Evolutionary conservation across 2,113 vertebrate species (phyloP).

Genomic region (Scolopax mira): DNA sequence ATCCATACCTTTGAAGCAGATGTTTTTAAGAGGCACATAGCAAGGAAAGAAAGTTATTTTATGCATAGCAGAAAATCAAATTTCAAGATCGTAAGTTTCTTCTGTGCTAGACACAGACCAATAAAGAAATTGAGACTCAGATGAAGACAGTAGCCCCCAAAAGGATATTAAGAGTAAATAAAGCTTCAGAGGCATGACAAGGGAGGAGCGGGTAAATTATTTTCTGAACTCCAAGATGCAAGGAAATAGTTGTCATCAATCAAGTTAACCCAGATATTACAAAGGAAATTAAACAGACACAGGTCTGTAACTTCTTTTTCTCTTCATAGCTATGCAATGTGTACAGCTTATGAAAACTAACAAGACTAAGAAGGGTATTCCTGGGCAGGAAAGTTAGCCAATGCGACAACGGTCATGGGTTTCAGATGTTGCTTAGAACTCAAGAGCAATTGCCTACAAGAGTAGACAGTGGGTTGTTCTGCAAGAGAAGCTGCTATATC

Average conservation of each 20-base stretch:
- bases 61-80: not conserved
- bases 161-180: not conserved
- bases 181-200: not conserved
- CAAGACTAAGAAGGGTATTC: not conserved
- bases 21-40: not conserved
- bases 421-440: not conserved
- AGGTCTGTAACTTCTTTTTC: not conserved
- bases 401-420: not conserved
- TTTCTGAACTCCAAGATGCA: not conserved
- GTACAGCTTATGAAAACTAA: not conserved
- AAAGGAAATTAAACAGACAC: not conserved
- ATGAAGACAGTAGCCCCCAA: not conserved
- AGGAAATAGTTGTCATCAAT: not conserved
- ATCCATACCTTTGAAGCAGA: not conserved
- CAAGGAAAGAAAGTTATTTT: not conserved
- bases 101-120: not conserved
- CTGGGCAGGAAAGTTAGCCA: not conserved
- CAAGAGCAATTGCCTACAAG: not conserved
- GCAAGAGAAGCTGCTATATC: not conserved
- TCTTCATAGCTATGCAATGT: not conserved
- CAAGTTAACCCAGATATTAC: not conserved
- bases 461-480: not conserved
- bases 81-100: not conserved
- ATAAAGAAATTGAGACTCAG: not conserved
- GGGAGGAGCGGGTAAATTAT: not conserved